A percentile compares a stretch with the other conserved stretches of the same genome.
phyloP scores from a whole-genome alignment of 2,797 vertebrate species.

The Peromyscus nudipes region DNA sequence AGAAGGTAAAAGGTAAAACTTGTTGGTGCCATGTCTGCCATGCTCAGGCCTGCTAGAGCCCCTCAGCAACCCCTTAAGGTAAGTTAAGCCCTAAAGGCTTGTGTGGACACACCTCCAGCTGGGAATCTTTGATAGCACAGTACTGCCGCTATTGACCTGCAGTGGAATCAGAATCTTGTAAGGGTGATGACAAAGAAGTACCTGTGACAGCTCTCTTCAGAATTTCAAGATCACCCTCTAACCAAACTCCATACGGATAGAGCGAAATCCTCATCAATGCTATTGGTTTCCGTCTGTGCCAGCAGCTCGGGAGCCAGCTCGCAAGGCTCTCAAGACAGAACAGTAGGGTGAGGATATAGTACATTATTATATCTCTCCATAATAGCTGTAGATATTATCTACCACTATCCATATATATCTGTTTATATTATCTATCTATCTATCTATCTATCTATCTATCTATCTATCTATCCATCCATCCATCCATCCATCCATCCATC shows the following conservation, averaged over 20 bases:
- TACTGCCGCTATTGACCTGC: neutral
- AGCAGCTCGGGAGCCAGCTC: neutral
- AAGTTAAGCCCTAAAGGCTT: conserved; percentile 67
- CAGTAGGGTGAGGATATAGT: neutral
- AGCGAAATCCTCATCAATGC: neutral
- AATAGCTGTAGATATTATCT: neutral
- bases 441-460: neutral
- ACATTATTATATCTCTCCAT: neutral
- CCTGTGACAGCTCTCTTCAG: neutral
- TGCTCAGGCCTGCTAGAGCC: neutral
- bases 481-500: neutral
- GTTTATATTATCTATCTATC: neutral
- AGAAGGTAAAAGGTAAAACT: neutral
- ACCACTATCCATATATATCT: too few species aligned
- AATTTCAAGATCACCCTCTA: neutral
- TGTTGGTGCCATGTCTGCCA: too few species aligned
- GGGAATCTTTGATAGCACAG: conserved; percentile 60
- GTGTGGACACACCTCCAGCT: conserved; percentile 60
- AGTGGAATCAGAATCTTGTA: neutral
- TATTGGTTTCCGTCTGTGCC: neutral
- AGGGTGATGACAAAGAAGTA: neutral
- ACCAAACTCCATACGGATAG: neutral
- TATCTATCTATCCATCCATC: neutral
- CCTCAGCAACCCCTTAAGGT: conserved; percentile 1
- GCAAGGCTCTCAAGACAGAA: neutral